Evolutionary conservation across 2,113 vertebrate species (phyloP).

Genomic region (Hippolais icterina): DNA sequence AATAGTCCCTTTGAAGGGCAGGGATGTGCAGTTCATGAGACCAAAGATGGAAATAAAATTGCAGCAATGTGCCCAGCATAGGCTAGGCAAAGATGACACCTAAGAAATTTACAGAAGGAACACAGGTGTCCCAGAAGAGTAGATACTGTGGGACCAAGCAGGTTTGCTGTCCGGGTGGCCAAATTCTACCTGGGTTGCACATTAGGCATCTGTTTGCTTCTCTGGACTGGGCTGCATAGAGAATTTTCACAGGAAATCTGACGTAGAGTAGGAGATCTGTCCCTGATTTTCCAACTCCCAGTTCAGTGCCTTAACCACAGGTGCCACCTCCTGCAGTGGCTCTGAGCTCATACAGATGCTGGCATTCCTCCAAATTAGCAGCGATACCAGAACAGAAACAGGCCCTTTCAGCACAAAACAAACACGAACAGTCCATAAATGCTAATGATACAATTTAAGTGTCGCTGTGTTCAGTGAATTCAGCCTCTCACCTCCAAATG

Average conservation of each 20-base stretch:
- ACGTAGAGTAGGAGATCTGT: background rate
- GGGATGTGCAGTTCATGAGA: background rate
- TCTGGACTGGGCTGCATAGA: background rate
- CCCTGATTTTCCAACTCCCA: background rate
- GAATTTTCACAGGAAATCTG: background rate
- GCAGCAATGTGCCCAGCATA: background rate
- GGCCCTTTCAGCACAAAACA: background rate
- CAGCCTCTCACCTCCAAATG: background rate
- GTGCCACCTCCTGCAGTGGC: background rate
- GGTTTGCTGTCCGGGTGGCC: background rate
- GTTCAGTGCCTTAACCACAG: background rate
- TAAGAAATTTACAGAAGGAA: background rate
- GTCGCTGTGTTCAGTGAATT: background rate
- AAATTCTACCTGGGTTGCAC: background rate
- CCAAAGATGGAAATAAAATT: background rate
- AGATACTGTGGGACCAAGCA: rapidly evolving
- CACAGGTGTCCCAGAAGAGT: background rate
- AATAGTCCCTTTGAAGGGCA: background rate
- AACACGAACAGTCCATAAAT: background rate
- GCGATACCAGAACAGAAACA: background rate
- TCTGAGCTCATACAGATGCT: background rate
- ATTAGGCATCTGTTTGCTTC: background rate
- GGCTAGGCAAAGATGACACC: background rate
- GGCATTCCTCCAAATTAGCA: background rate
- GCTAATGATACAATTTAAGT: background rate